Evolutionary conservation across 2,113 vertebrate genomes (phyloP), one percentile per base, ranked within the genome.

Genomic region (Ranitomeya variabilis): DNA sequence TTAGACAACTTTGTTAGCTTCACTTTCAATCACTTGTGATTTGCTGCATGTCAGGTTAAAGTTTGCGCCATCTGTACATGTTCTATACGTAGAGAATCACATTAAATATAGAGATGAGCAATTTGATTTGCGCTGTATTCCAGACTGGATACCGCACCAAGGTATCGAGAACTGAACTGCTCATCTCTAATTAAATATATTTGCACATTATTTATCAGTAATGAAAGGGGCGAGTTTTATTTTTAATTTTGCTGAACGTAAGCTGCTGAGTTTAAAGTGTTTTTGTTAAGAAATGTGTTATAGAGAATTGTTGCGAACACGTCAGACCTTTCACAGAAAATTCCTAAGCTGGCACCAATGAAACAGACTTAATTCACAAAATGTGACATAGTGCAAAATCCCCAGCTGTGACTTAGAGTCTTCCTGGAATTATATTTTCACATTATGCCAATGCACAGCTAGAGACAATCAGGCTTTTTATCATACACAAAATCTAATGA

Each of bases 311-410:
- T 67, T n/a, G 37, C 64, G 69, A 52, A 83, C 69, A 83, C 67
- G 23, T 62, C 79, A 62, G 57, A 83, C 69, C 9, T 83, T 83
- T 69, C 62, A 67, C 10, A 52, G 62, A 67, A 67, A 69, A 60
- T 52, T 51, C 21, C 62, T 52, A 14, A 54, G 18, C 19, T 67
- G 31, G 60, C 81, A 83, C 19, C 62, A 83, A 83, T 19, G 55
- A 66, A 66, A 83, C 62, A 83, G 45, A 83, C 81, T 83, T 83
- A 66, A 83, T 83, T 83, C 62, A 67, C 81, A 83, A 83, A 81
- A 83, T 83, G 64, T 83, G 64, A 54, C 64, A 31, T 59, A 83
- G 62, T 83, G 81, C 23, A 69, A 69, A 13, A n/a, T 83, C 54
- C 13, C 81, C 81, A 67, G 64, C 81, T 67, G 81, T 51, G 81